Base-by-base conservation (phyloP, 2,888 invertebrate species). In the Glomeris marginata region DNA sequence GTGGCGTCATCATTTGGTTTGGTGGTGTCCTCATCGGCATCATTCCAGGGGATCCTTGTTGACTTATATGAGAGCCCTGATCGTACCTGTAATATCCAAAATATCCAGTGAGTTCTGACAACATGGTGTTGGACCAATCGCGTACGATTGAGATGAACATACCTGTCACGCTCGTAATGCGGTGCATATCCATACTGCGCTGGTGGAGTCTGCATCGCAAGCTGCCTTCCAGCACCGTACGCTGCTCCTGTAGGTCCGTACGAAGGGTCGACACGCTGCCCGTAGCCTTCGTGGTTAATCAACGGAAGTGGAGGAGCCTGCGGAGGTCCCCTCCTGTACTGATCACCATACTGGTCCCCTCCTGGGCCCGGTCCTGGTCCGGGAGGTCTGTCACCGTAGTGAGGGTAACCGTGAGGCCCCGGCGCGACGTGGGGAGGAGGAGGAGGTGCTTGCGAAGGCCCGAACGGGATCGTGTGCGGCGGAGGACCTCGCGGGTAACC, bases 251-350 rank as follows among this genome's bases (percentile, higher is more conserved):
- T 21, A 2, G 51, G 28, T 6, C 45, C 48, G 22, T 53, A 53
- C 38, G 52, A 45, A 10, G 51, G 51, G 4, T 45, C 28, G 21
- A 51, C 45, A 16, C 53, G 22, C 16, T 38, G 48, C 1, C 18
- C 18, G 42, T 51, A 53, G 16, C 51, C 46, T 11, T 53, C 53
- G 36, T 53, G 53, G 36, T 53, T 53, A 8, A 51, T 41, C 45
- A 51, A 37, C 33, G 40, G 50, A 20, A 28, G 4, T 8, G 28
- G 28, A 28, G 28, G 28, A 3, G 28, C 28, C 8, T 28, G 28
- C 11, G 69, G 66, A 50, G 28, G 28, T 28, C 68, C 56, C 45
- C 61, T 64, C 49, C 66, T 64, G 53, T 71, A 71, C 57, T 70
- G 69, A 55, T 70, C 45, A 51, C 44, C 45, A 18, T 49, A 52